Percentiles rank a stretch among this genome's conserved stretches.
These are phyloP conservation scores for Epinephelus coioides DNA, from an alignment of 2,797 vertebrate species.

Conservation along the genomic window DNA sequence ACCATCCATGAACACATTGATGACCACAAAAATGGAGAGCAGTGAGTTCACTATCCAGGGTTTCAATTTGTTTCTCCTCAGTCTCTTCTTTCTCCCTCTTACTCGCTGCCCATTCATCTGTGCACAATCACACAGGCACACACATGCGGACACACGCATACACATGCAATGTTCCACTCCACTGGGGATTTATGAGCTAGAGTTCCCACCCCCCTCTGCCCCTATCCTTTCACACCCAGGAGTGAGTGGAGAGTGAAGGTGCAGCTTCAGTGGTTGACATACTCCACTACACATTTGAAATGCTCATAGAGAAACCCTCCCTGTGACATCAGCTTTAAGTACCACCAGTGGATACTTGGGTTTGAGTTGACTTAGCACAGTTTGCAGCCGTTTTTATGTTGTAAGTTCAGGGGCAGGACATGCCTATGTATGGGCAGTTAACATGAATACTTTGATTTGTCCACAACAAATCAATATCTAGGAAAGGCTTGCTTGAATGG, in stretches of 20 bases:
- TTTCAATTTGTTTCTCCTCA: constrained; percentile 30
- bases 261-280: constrained; percentile 56
- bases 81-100: neutral
- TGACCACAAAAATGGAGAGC: constrained; percentile 29
- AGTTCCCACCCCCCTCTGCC: constrained; percentile 22
- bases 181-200: constrained; percentile 42
- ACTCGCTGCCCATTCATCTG: constrained; percentile 45
- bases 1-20: constrained; percentile 15
- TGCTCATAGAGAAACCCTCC: constrained; percentile 41
- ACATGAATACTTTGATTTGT: neutral
- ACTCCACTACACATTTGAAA: constrained; percentile 56
- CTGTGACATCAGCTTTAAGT: constrained; percentile 14
- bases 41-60: constrained; percentile 8
- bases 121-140: constrained; percentile 38
- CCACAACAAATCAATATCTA: neutral
- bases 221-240: constrained; percentile 45
- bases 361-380: constrained; percentile 10
- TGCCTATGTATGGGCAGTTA: neutral
- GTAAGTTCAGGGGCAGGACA: constrained; percentile 6
- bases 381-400: constrained; percentile 1
- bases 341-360: constrained; percentile 12
- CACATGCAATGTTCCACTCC: constrained; percentile 40
- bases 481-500: neutral
- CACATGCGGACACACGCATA: constrained; percentile 39
- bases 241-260: constrained; percentile 43